Conservation (phyloP, 2,888 invertebrate species). For the Dendrolimus houi region DNA sequence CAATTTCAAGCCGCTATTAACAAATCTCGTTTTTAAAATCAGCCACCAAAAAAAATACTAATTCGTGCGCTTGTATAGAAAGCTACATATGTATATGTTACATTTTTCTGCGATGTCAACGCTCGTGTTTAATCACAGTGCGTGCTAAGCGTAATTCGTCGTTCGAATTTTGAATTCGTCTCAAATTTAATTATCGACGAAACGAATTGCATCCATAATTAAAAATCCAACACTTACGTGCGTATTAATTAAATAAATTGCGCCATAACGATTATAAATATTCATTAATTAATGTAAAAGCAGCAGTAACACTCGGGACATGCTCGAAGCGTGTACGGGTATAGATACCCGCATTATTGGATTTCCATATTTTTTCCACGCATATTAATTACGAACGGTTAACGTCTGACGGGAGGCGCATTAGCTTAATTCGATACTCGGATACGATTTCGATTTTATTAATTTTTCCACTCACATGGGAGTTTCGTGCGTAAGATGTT, state of each 20-base stretch:
- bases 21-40: too few species aligned
- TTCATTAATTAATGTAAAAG: constrained; percentile 30
- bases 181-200: too few species aligned
- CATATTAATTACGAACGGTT: constrained; percentile 52
- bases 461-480: constrained; percentile 41
- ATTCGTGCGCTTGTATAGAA: too few species aligned
- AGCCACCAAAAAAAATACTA: too few species aligned
- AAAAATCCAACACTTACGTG: too few species aligned
- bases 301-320: constrained; percentile 4
- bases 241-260: background rate
- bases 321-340: background rate
- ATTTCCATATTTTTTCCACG: constrained; percentile 47
- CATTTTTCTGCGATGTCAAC: too few species aligned
- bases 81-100: too few species aligned
- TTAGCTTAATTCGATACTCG: constrained; percentile 60
- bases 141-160: too few species aligned
- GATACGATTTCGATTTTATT: constrained; percentile 56
- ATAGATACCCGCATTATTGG: constrained; percentile 14
- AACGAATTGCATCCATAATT: too few species aligned
- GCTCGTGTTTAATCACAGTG: too few species aligned
- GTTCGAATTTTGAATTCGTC: too few species aligned
- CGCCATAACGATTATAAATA: background rate
- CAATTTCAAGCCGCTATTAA: too few species aligned
- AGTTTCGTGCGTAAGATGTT: constrained; percentile 9
- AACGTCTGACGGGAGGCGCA: constrained; percentile 42